A percentile compares a stretch with the other conserved stretches of the same genome.
Evolutionary conservation across 1,140 invertebrate genomes (phyloP).

Genomic region (Ridgeia piscesae): DNA sequence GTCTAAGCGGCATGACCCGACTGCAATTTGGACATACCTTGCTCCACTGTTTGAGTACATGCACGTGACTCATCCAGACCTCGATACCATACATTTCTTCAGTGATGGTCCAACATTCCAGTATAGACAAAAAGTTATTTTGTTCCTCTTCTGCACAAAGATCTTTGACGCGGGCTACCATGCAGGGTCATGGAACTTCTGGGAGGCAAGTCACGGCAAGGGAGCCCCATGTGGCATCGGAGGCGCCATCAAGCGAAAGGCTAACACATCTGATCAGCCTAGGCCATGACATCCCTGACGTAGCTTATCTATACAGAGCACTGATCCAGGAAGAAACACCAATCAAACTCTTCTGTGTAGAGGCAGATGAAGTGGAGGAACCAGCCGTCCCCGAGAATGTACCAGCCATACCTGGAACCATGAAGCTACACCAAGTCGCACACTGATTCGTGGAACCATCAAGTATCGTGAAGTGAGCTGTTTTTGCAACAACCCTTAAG

Average conservation of each 20-base stretch:
- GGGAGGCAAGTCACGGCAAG: constrained; percentile 58
- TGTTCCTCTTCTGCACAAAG: constrained; percentile 33
- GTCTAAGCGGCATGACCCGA: constrained; percentile 20
- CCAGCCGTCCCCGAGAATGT: constrained; percentile 8
- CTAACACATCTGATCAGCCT: constrained; percentile 23
- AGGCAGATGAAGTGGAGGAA: constrained; percentile 11
- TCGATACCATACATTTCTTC: constrained; percentile 26
- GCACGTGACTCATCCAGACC: constrained; percentile 1
- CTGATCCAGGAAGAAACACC: constrained; percentile 1
- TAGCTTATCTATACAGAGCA: not conserved
- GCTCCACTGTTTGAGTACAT: constrained; percentile 33
- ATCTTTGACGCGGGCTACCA: constrained; percentile 27
- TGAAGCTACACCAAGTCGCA: constrained; percentile 4
- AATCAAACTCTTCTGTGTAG: not conserved
- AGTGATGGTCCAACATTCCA: constrained; percentile 28
- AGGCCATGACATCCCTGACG: constrained; percentile 16
- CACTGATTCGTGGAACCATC: not conserved
- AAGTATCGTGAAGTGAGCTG: constrained; percentile 13
- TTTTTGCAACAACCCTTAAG: not conserved
- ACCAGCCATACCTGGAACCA: constrained; percentile 5
- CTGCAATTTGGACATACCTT: constrained; percentile 36
- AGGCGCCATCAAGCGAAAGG: constrained; percentile 52
- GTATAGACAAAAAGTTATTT: constrained; percentile 34
- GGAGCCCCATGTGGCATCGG: constrained; percentile 58
- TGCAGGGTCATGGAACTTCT: constrained; percentile 53